phyloP scores from a whole-genome alignment of 2,888 invertebrate species.

The Callyntrura sp. region DNA sequence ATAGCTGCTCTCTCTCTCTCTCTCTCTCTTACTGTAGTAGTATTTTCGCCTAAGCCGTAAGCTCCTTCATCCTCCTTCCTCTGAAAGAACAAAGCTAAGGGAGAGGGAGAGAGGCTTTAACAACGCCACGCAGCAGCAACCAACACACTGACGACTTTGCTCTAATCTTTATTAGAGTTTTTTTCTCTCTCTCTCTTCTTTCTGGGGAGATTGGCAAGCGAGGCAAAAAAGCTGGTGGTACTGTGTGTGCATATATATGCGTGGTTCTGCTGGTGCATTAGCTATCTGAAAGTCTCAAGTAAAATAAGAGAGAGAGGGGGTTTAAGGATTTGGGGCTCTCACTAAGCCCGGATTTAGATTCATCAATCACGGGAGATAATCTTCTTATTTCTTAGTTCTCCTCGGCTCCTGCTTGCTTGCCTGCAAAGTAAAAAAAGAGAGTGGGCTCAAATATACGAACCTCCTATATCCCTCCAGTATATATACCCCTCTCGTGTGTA shows the following conservation, averaged over 20 bases:
- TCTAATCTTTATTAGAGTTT: constrained; percentile 84
- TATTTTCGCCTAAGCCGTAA: constrained; percentile 42
- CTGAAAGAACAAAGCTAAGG: constrained; percentile 54
- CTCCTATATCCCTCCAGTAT: too few relatives aligned
- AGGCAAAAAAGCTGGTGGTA: constrained; percentile 75
- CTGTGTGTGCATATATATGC: background rate
- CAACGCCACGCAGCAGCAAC: constrained; percentile 30
- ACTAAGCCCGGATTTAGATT: constrained; percentile 84
- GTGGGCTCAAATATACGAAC: too few relatives aligned
- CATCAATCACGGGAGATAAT: constrained; percentile 84
- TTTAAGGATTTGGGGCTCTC: constrained; percentile 83
- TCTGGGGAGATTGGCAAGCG: constrained; percentile 83
- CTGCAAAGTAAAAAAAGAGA: constrained; percentile 50
- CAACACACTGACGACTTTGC: constrained; percentile 79
- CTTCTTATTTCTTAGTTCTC: constrained; percentile 84
- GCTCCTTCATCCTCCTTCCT: constrained; percentile 61
- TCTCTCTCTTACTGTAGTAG: constrained; percentile 14
- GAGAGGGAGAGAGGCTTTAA: constrained; percentile 57
- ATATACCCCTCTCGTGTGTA: background rate
- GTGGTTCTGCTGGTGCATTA: constrained; percentile 66
- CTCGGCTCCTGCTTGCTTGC: constrained; percentile 34
- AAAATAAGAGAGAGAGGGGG: constrained; percentile 76
- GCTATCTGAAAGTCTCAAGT: constrained; percentile 64
- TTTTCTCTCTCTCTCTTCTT: too few relatives aligned
- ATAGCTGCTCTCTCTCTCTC: too few relatives aligned